Evolutionary conservation across 1,140 invertebrate species (phyloP).

Genomic region (Aphaenogaster rudis): DNA sequence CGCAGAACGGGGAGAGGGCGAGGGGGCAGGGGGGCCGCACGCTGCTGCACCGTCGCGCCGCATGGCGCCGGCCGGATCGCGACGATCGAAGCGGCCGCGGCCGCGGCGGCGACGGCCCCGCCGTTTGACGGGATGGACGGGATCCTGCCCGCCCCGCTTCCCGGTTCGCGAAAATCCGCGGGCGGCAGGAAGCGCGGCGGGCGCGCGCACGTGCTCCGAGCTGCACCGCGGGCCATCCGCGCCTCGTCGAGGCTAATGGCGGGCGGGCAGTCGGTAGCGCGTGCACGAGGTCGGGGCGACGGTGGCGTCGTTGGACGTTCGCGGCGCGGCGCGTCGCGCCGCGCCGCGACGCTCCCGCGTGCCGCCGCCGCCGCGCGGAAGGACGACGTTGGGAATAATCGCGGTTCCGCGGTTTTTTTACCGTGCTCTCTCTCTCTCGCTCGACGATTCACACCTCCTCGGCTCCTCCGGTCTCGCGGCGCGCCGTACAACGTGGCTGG

Average conservation of each 20-base stretch:
- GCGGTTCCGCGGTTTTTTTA: neutral
- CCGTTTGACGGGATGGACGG: too few species aligned
- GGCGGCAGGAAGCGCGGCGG: neutral
- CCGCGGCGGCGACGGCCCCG: neutral
- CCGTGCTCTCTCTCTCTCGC: neutral
- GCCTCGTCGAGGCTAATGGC: neutral
- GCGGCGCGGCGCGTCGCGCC: neutral
- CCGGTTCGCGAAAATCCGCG: too few species aligned
- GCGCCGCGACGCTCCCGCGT: too few species aligned
- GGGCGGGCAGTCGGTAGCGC: slow-evolving; percentile 7
- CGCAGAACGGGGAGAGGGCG: neutral
- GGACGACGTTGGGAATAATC: neutral
- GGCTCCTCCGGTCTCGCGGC: neutral
- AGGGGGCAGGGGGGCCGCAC: too few species aligned
- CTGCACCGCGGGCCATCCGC: neutral
- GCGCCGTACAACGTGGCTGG: slow-evolving; percentile 56
- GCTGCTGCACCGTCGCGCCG: neutral
- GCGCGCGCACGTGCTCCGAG: neutral
- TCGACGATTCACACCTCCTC: slow-evolving; percentile 10
- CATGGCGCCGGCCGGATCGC: slow-evolving; percentile 44
- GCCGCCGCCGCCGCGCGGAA: too few species aligned
- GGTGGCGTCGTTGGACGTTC: neutral
- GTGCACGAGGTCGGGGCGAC: slow-evolving; percentile 11
- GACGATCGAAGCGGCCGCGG: slow-evolving; percentile 17
- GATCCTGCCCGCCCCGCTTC: neutral